Conservation (phyloP, 2,888 invertebrate species). For the Cryptus viduatorius region DNA sequence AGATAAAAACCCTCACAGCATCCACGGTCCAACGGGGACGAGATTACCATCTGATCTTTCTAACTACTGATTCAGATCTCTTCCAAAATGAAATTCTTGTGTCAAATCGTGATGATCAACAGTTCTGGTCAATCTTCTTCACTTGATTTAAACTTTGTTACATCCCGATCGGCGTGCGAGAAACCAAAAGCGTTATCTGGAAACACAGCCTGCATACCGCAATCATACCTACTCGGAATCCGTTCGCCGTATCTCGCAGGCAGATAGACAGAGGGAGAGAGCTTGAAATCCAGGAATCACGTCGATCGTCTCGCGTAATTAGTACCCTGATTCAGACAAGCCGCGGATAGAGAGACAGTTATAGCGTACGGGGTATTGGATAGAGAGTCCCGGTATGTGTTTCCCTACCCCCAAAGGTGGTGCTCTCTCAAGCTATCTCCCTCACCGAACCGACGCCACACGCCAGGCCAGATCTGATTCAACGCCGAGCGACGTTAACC, state of each 20-base stretch:
- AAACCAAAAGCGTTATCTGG: not conserved
- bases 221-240: not conserved
- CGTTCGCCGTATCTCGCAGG: not conserved
- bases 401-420: conserved; percentile 14
- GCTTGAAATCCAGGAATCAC: conserved; percentile 46
- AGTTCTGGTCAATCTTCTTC: not conserved
- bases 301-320: conserved; percentile 67
- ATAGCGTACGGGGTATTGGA: conserved; percentile 14
- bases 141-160: not conserved
- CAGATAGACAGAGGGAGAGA: conserved; percentile 16
- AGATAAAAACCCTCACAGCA: not conserved
- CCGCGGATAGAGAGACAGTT: conserved; percentile 48
- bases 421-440: conserved; percentile 24
- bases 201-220: not conserved
- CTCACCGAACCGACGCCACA: conserved; percentile 52
- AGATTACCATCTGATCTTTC: not conserved
- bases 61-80: not conserved
- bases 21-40: not conserved
- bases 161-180: not conserved
- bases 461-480: conserved; percentile 73
- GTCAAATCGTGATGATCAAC: not conserved
- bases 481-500: conserved; percentile 71
- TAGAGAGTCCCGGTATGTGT: conserved; percentile 21
- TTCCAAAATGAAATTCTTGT: not conserved
- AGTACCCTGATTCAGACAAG: conserved; percentile 62